Percentiles rank a stretch among this genome's conserved stretches.
Conservation (phyloP, 1,140 invertebrate species). For the Zaprionus taronus region DNA sequence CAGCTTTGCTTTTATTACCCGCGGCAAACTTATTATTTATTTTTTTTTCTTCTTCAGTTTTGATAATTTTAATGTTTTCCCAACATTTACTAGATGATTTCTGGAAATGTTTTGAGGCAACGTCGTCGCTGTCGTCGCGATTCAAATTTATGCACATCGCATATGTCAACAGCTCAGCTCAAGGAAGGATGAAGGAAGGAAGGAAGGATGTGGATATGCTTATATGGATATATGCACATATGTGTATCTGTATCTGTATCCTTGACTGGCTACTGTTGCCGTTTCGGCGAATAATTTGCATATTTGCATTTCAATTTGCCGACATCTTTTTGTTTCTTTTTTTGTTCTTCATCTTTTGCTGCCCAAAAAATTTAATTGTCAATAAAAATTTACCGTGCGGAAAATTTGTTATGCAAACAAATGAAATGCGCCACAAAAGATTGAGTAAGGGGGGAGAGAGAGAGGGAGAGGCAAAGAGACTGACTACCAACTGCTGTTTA, state of each 20-base stretch:
- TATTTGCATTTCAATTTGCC: slow-evolving; percentile 80
- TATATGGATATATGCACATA: slow-evolving; percentile 9
- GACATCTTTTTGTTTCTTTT: slow-evolving; percentile 34
- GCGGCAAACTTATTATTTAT: slow-evolving; percentile 73
- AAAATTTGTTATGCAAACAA: slow-evolving; percentile 84
- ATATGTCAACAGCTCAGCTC: slow-evolving; percentile 73
- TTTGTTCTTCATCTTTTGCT: slow-evolving; percentile 39
- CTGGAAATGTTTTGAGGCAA: slow-evolving; percentile 74
- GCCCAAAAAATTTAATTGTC: slow-evolving; percentile 80
- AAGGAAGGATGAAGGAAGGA: slow-evolving; percentile 26
- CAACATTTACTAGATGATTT: slow-evolving; percentile 82
- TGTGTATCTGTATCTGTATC: slow-evolving; percentile 22
- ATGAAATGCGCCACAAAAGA: slow-evolving; percentile 51
- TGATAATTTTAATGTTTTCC: slow-evolving; percentile 65
- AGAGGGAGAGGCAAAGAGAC: not conserved
- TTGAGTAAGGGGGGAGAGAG: not conserved
- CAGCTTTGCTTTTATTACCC: slow-evolving; percentile 76
- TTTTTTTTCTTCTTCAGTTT: not conserved
- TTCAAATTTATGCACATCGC: slow-evolving; percentile 76
- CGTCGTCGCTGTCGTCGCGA: slow-evolving; percentile 22
- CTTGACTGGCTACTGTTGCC: slow-evolving; percentile 48
- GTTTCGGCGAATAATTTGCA: slow-evolving; percentile 62
- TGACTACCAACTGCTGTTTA: not conserved
- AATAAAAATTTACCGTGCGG: slow-evolving; percentile 84
- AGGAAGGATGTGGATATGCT: slow-evolving; percentile 32